These are phyloP conservation scores for Cerceris ruficornis DNA, from an alignment of 2,888 invertebrate species.

Conservation along the genomic window DNA sequence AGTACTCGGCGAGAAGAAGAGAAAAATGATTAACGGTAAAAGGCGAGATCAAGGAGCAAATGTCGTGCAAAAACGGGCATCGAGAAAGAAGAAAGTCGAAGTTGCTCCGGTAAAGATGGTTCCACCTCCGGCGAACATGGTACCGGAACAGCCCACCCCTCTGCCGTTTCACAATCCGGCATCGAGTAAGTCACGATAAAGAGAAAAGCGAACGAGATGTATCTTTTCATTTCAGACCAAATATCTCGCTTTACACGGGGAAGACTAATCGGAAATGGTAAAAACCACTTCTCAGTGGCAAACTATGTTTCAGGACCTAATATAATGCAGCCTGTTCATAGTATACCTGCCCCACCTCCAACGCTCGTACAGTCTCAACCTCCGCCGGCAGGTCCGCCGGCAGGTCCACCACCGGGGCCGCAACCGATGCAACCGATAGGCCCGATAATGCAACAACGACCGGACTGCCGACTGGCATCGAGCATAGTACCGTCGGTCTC, in stretches of 20 bases:
- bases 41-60: constrained; percentile 58
- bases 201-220: neutral
- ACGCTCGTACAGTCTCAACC: constrained; percentile 56
- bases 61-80: constrained; percentile 48
- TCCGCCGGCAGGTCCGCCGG: constrained; percentile 42
- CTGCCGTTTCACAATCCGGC: constrained; percentile 73
- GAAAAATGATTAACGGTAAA: constrained; percentile 60
- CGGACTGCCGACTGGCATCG: constrained; percentile 77
- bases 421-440: constrained; percentile 72
- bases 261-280: constrained; percentile 21
- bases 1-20: constrained; percentile 71
- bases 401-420: constrained; percentile 46
- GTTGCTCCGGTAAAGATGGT: constrained; percentile 56
- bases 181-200: constrained; percentile 59
- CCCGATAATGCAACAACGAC: constrained; percentile 75
- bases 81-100: constrained; percentile 65
- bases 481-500: constrained; percentile 64
- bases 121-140: constrained; percentile 62
- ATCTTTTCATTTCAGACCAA: neutral
- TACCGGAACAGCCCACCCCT: constrained; percentile 61
- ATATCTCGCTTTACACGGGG: neutral
- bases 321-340: constrained; percentile 73
- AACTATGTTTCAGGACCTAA: constrained; percentile 71
- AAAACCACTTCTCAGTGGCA: constrained; percentile 58
- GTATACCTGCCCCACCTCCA: constrained; percentile 59